These are phyloP conservation scores for Himalopsyche anomala DNA, from an alignment of 2,888 invertebrate genomes.

Conservation along the genomic window DNA sequence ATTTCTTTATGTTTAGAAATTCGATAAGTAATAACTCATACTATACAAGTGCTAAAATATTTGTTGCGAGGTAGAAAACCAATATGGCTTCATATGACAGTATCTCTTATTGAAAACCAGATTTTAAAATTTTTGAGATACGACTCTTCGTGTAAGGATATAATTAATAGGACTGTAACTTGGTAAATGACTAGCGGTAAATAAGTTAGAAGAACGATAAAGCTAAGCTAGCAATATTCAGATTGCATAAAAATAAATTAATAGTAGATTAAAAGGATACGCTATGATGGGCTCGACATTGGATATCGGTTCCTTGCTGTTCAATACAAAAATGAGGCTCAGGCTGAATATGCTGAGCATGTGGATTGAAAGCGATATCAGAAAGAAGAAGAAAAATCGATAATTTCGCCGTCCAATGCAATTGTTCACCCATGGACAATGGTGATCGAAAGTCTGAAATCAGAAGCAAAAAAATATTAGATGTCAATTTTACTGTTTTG, in stretches of 20 bases:
- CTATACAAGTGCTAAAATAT: too few species aligned
- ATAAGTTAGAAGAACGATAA: too few species aligned
- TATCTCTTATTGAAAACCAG: too few species aligned
- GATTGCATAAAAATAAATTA: not conserved
- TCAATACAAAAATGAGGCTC: slow-evolving; percentile 93
- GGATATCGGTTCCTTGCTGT: slow-evolving; percentile 88
- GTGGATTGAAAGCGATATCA: slow-evolving; percentile 96
- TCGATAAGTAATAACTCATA: too few species aligned
- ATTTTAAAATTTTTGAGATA: too few species aligned
- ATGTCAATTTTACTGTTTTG: not conserved
- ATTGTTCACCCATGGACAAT: slow-evolving; percentile 99
- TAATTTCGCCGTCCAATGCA: slow-evolving; percentile 98
- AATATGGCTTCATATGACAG: too few species aligned
- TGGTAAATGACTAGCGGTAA: not conserved
- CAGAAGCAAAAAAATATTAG: slow-evolving; percentile 64
- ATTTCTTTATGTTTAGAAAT: too few species aligned
- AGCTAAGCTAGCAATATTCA: too few species aligned
- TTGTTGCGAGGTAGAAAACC: too few species aligned
- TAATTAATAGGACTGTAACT: too few species aligned
- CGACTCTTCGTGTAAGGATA: too few species aligned
- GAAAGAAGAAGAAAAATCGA: slow-evolving; percentile 99
- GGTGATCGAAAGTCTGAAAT: slow-evolving; percentile 98
- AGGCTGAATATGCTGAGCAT: slow-evolving; percentile 98
- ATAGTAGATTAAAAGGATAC: slow-evolving; percentile 82
- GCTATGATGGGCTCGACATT: slow-evolving; percentile 89